Percentiles rank a stretch among this genome's conserved stretches.
Evolutionary conservation across 2,113 vertebrate genomes (phyloP).

Genomic region (Tenebrosternarchus preto): DNA sequence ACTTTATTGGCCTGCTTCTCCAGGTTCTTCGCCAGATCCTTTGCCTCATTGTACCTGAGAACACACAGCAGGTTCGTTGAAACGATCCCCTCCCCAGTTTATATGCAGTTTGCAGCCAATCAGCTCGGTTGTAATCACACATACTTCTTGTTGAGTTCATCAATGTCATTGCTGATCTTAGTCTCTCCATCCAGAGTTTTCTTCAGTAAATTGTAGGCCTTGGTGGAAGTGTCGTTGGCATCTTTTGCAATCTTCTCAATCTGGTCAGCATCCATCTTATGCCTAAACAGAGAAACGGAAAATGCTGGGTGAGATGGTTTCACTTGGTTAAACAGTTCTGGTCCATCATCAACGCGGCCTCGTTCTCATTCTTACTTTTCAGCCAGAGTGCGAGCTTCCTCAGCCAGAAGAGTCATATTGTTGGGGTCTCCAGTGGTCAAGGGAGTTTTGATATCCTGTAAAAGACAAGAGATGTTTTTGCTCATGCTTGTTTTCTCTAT

Average conservation of each 20-base stretch:
- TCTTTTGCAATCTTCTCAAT: slow-evolving; percentile 89
- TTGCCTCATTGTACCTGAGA: slow-evolving; percentile 87
- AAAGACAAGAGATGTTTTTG: slow-evolving; percentile 23
- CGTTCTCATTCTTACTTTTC: slow-evolving; percentile 78
- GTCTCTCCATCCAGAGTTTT: slow-evolving; percentile 87
- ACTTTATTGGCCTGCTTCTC: slow-evolving; percentile 89
- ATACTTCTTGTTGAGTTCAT: slow-evolving; percentile 92
- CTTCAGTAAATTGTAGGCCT: slow-evolving; percentile 86
- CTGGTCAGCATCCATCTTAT: slow-evolving; percentile 92
- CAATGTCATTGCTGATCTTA: slow-evolving; percentile 82
- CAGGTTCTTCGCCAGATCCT: slow-evolving; percentile 87
- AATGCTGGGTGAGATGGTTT: background rate
- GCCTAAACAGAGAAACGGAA: slow-evolving; percentile 68
- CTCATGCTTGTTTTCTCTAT: too few species aligned
- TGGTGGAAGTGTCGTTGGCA: slow-evolving; percentile 90
- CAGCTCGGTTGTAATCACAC: slow-evolving; percentile 53
- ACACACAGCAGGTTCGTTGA: background rate
- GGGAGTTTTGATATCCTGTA: slow-evolving; percentile 86
- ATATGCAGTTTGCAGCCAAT: background rate
- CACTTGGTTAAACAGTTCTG: background rate
- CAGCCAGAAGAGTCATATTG: slow-evolving; percentile 95
- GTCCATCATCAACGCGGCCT: background rate
- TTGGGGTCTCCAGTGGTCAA: slow-evolving; percentile 84
- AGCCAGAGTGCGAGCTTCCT: slow-evolving; percentile 89
- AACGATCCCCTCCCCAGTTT: background rate